Base-by-base conservation (phyloP, 2,113 vertebrate genomes). In the Picathartes gymnocephalus region DNA sequence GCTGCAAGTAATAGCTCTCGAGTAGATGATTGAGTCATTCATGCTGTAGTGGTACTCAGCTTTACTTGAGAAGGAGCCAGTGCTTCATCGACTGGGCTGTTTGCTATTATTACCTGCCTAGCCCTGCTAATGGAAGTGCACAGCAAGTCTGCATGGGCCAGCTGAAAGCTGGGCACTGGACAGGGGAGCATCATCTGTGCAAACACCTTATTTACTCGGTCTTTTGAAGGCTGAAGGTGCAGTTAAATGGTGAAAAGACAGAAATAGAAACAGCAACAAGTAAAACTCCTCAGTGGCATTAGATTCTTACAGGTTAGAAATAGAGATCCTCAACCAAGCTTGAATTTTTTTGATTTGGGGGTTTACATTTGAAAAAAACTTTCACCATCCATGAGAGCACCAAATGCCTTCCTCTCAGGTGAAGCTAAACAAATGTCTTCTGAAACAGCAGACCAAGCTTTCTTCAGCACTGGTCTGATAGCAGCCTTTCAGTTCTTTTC, bases 11-110 rank as follows among this genome's bases (percentile, higher is more conserved):
- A 97, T 98, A 98, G 96, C 97, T 97, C 98, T 97, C 76, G 74
- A 94, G 95, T 96, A 97, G 88, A 95, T 97, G 97, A 98, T 97
- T 98, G 98, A 98, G 96, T 97, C 97, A 97, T 97, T 98, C 96
- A 47, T 96, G 94, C 89, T 97, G 93, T 92, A 97, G 95, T 97
- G 93, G 96, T 96, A 84, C 96, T 97, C 96, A 91, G 23, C 92
- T 95, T 96, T 87, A 80, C 95, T 97, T 90, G 93, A 97, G 95
- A 97, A 97, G 92, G 86, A 98, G 88, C 96, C 97, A 96, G 94
- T 84, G 65, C 92, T 97, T 86, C 72, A n/a, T 89, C 90, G 7
- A 97, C 96, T 90, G 84, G 86, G 68, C 91, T 95, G 90, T 96
- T 96, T 89, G 16, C 94, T 93, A 35, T 93, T 95, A 89, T 81